Conservation (phyloP, 2,888 invertebrate species). For the Nemoura dubitans region DNA sequence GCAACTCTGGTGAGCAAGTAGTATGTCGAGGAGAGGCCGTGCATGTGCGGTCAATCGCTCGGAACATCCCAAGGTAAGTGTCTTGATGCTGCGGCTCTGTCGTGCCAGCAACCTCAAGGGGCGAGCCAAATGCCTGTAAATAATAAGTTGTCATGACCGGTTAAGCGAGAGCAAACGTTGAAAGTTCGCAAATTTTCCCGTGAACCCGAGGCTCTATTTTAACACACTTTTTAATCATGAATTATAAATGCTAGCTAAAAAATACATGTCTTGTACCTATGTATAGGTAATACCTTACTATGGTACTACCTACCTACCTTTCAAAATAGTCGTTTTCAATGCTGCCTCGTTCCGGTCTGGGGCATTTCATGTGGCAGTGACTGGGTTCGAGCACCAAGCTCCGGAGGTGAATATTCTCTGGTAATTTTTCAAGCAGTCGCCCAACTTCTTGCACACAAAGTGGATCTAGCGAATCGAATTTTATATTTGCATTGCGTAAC, state of each 20-base stretch:
- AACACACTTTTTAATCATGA: too few relatives aligned
- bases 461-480: slow-evolving; percentile 58
- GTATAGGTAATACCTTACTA: too few relatives aligned
- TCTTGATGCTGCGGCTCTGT: slow-evolving; percentile 61
- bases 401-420: slow-evolving; percentile 58
- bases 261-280: too few relatives aligned
- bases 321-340: slow-evolving; percentile 49
- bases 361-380: slow-evolving; percentile 57
- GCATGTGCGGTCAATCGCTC: slow-evolving; percentile 64
- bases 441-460: slow-evolving; percentile 56
- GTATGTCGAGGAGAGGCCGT: slow-evolving; percentile 59
- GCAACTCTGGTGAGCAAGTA: slow-evolving; percentile 63
- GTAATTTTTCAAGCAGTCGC: slow-evolving; percentile 57
- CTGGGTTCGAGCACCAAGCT: slow-evolving; percentile 59
- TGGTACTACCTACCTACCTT: too few relatives aligned
- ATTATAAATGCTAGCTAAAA: too few relatives aligned
- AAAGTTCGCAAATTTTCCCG: too few relatives aligned
- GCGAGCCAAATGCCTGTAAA: slow-evolving; percentile 55
- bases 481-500: slow-evolving; percentile 60
- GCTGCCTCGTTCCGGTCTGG: slow-evolving; percentile 47
- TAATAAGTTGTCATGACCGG: neutral
- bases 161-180: too few relatives aligned
- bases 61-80: slow-evolving; percentile 65
- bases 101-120: slow-evolving; percentile 61
- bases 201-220: too few relatives aligned